Percentiles rank a stretch among this genome's conserved stretches.
These are phyloP conservation scores for Papilio dardanus DNA, from an alignment of 1,140 invertebrate species.

Conservation along the genomic window DNA sequence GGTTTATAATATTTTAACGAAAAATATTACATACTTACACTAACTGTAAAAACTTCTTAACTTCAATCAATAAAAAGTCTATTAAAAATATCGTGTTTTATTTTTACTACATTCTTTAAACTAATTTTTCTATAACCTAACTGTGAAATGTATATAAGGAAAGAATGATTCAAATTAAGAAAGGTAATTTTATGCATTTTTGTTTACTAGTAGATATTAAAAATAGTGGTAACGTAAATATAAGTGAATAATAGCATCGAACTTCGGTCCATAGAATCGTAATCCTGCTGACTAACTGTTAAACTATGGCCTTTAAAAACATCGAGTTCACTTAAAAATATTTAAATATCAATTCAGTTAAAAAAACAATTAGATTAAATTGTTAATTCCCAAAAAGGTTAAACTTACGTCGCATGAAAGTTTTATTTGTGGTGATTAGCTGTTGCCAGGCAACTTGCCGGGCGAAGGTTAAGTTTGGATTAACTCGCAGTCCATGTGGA, in stretches of 20 bases:
- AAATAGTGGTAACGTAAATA: neutral
- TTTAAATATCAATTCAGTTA: neutral
- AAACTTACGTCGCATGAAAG: constrained; percentile 57
- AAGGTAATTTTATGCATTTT: neutral
- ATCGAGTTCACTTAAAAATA: neutral
- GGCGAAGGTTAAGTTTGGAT: constrained; percentile 71
- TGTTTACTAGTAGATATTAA: neutral
- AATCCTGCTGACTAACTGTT: neutral
- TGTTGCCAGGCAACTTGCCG: constrained; percentile 70
- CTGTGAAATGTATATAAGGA: neutral
- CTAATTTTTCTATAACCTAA: too few relatives aligned
- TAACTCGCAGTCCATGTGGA: constrained; percentile 67
- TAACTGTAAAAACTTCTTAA: neutral
- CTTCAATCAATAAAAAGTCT: neutral
- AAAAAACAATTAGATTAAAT: neutral
- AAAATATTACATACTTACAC: neutral
- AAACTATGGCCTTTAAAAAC: neutral
- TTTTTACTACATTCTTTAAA: neutral
- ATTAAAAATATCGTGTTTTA: neutral
- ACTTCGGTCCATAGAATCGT: neutral
- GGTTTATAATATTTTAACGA: neutral
- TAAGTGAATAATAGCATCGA: neutral
- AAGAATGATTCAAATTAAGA: neutral
- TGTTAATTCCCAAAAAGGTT: constrained; percentile 10
- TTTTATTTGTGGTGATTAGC: constrained; percentile 77